phyloP scores from a whole-genome alignment of 2,888 invertebrate genomes.

The Ophioninae sp. region DNA sequence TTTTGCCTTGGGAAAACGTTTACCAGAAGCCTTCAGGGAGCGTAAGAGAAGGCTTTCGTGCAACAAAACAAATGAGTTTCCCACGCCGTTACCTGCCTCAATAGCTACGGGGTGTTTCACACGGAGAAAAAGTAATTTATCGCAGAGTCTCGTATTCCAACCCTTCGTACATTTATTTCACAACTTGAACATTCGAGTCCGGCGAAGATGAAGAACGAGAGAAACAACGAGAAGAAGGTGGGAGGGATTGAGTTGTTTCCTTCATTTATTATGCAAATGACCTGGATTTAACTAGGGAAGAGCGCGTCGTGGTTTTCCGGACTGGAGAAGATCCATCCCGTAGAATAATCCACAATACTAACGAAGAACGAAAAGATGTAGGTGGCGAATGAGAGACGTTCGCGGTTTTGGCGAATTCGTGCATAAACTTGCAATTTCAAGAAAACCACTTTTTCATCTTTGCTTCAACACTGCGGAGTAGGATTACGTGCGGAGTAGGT shows the following conservation, averaged over 20 bases:
- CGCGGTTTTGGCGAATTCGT: too few species aligned
- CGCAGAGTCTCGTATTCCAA: conserved; percentile 33
- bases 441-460: too few species aligned
- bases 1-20: conserved; percentile 33
- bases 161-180: background rate
- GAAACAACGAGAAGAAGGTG: background rate
- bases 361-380: conserved; percentile 14
- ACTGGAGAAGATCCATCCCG: conserved; percentile 14
- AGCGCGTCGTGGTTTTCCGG: background rate
- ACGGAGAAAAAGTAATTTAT: conserved; percentile 35
- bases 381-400: too few species aligned
- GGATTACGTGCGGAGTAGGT: too few species aligned
- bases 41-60: background rate
- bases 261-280: conserved; percentile 46
- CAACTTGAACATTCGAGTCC: background rate
- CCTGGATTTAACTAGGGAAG: conserved; percentile 34
- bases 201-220: background rate
- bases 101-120: background rate
- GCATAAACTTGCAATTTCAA: too few species aligned
- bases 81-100: background rate
- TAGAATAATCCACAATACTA: conserved; percentile 3
- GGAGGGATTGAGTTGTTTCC: background rate
- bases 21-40: conserved; percentile 6
- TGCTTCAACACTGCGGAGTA: too few species aligned
- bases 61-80: conserved; percentile 39